Base-by-base conservation (phyloP, 2,888 invertebrate species). In the Chrysotoxum bicinctum region DNA sequence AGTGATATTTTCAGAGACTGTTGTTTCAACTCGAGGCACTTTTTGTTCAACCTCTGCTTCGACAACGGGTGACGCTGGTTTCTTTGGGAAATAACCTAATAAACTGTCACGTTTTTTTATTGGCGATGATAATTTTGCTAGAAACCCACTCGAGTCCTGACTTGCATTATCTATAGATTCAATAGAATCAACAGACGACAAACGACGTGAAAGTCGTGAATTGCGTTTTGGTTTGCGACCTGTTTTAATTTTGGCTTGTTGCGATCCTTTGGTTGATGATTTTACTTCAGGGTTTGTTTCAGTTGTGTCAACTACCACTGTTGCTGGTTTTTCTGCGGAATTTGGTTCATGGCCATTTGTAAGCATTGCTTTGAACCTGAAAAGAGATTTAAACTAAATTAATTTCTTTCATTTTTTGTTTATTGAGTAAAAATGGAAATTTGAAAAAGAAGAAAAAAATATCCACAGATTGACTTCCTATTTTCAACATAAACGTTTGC, bases 81-180 rank as follows among this genome's bases (percentile, higher is more conserved):
- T 89, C 90, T 94, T 94, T 82, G 93, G 92, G 89, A 94, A 94
- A 89, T 94, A 95, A 79, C 93, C 93, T 21, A 94, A 90, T 90
- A 95, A 92, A 88, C 93, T 94, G 89, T 94, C 94, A 35, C 93
- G 93, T 88, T 94, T 94, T 88, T 92, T 94, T 1, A 93, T 90
- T 21, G 94, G 94, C 62, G 94, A 94, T 0, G 93, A 93, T 19
- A 94, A 89, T 87, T 94, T 94, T 3, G 92, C 90, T 2, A 94
- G 87, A 88, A 94, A 94, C 48, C 93, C 93, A 56, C 89, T 93
- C 90, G 89, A 26, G 69, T 89, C 89, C 6, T 78, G 82, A 52
- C 70, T 77, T 10, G 30, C 35, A 9, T 40, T 21, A 16, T 50
- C 81, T 14, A 70, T 2, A 7, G 72, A 56, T 35, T 84, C 87